These are phyloP conservation scores for Isurus oxyrinchus DNA, from an alignment of 2,113 vertebrate species.

Conservation along the genomic window DNA sequence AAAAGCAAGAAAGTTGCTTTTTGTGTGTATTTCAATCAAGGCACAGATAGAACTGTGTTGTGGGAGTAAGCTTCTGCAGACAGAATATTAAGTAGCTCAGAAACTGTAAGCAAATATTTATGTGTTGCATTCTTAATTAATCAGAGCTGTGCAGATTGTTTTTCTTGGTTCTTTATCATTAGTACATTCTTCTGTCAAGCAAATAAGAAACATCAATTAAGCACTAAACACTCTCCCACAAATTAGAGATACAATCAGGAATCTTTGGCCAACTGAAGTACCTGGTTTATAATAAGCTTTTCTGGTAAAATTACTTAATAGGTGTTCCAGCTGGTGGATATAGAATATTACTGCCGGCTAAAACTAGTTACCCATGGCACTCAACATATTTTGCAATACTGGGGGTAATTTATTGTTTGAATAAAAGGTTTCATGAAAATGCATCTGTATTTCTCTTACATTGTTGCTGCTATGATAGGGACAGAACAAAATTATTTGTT, in stretches of 20 bases:
- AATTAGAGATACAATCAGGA: not conserved
- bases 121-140: constrained; percentile 10
- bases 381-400: not conserved
- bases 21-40: not conserved
- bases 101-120: not conserved
- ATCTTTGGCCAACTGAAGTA: not conserved
- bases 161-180: not conserved
- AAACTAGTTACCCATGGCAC: not conserved
- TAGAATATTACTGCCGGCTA: not conserved
- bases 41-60: not conserved
- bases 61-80: not conserved
- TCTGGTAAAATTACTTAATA: not conserved
- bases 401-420: not conserved
- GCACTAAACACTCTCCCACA: not conserved
- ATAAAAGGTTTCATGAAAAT: not conserved
- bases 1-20: not conserved
- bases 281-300: not conserved
- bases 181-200: not conserved
- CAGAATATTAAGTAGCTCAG: not conserved
- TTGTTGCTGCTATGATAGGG: not conserved
- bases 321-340: not conserved
- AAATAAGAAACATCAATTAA: not conserved
- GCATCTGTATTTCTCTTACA: not conserved
- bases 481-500: not conserved
- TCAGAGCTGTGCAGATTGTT: not conserved